Percentiles rank a stretch among this genome's conserved stretches.
These are phyloP conservation scores for Metacarcinus magister DNA, from an alignment of 2,888 invertebrate genomes.

Conservation along the genomic window DNA sequence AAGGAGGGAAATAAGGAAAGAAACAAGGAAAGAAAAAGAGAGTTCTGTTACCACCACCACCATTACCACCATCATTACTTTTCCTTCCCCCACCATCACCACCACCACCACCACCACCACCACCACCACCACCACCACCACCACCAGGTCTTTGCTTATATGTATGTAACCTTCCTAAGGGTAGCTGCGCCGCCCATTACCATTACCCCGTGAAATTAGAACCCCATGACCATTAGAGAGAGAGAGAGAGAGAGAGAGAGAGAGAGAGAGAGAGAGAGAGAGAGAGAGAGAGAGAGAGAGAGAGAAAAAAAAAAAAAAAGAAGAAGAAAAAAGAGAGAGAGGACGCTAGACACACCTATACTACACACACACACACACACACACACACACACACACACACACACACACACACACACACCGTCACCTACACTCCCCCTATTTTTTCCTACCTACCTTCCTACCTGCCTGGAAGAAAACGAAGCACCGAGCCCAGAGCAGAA, in stretches of 20 bases:
- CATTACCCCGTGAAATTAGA: constrained; percentile 36
- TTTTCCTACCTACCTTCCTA: too few relatives aligned
- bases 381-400: neutral
- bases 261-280: too few relatives aligned
- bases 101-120: neutral
- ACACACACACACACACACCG: neutral
- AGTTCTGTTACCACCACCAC: neutral
- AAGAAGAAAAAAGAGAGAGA: too few relatives aligned
- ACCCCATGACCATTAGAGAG: neutral
- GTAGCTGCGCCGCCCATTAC: neutral
- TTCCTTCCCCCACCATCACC: neutral
- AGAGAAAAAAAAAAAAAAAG: too few relatives aligned
- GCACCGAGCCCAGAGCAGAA: neutral
- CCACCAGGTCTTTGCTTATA: neutral
- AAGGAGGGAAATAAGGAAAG: neutral
- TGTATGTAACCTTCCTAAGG: neutral
- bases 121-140: neutral
- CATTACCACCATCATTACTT: neutral
- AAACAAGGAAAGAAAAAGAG: neutral
- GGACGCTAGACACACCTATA: too few relatives aligned
- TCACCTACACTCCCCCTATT: neutral
- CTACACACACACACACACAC: neutral
- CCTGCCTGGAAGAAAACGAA: neutral
- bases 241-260: too few relatives aligned
- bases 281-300: too few relatives aligned